phyloP scores from a whole-genome alignment of 1,140 invertebrate genomes.

The Hylaeus volcanicus region DNA sequence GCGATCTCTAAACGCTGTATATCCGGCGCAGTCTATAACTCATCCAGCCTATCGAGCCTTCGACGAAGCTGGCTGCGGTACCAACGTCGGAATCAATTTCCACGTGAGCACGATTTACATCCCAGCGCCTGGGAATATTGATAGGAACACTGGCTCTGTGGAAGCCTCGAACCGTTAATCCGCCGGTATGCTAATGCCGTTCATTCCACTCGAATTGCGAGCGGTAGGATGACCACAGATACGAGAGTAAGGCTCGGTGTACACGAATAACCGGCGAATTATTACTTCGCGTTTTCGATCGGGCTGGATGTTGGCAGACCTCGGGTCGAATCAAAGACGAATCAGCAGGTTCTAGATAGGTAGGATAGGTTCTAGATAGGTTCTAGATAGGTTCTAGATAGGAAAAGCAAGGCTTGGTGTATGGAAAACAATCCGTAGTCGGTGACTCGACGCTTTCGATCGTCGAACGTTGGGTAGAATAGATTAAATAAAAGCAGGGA shows the following conservation, averaged over 20 bases:
- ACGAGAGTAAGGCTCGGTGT: background rate
- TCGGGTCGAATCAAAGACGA: background rate
- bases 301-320: background rate
- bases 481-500: too few relatives aligned
- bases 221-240: background rate
- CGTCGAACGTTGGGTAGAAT: too few relatives aligned
- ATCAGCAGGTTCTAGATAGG: too few relatives aligned
- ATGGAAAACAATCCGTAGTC: too few relatives aligned
- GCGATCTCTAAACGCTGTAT: background rate
- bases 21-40: background rate
- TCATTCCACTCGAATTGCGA: constrained; percentile 3
- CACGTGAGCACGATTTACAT: constrained; percentile 19
- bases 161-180: background rate
- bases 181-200: constrained; percentile 1
- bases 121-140: background rate
- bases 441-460: too few relatives aligned
- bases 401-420: too few relatives aligned
- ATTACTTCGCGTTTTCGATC: background rate
- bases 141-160: background rate
- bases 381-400: too few relatives aligned
- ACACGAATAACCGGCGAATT: background rate
- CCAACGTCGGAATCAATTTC: constrained; percentile 21
- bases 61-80: background rate
- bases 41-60: background rate
- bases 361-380: too few relatives aligned